Evolutionary conservation across 2,888 invertebrate species (phyloP), one percentile per base, ranked within the genome.

Genomic region (Habroteleia sp.): DNA sequence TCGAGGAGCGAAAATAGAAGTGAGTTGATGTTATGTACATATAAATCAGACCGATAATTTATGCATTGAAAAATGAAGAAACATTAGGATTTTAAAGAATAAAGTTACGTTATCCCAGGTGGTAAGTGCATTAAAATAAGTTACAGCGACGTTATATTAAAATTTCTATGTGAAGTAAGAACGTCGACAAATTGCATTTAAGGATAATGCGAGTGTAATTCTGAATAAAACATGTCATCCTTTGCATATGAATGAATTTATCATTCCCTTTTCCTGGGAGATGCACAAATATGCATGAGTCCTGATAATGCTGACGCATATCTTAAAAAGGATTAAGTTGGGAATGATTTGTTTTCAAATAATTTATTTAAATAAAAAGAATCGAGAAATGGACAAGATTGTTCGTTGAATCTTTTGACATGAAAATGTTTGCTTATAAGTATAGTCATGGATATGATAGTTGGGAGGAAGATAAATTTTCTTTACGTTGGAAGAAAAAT

Each of bases 161-260:
- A 68, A 58, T 50, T 58, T 68, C 50, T 68, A 58, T 42, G 56
- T 42, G 46, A 58, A 58, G 58, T 58, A 68, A 68, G 68, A 68
- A 42, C 69, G 69, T 69, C 69, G 69, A 69, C 69, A 69, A 69
- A 69, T 69, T 69, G 69, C 69, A 44, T 69, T 69, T 69, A 69
- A 69, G 69, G 52, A 60, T 69, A 69, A 69, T 69, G 60, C 60
- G 60, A 69, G 60, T 69, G 60, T 69, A 69, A 69, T 69, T 69
- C 69, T 69, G 69, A 69, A 69, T 69, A 69, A 69, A 69, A 69
- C 69, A 69, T 69, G 69, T 52, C 69, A 60, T 58, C 58, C 69
- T 69, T 69, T 69, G 69, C 69, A 69, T 69, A 69, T 69, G 69
- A 69, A 69, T 69, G 60, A 69, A 69, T 69, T 69, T 69, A 69